Base-by-base conservation (phyloP, 2,888 invertebrate species). In the Lacanobia oleracea region DNA sequence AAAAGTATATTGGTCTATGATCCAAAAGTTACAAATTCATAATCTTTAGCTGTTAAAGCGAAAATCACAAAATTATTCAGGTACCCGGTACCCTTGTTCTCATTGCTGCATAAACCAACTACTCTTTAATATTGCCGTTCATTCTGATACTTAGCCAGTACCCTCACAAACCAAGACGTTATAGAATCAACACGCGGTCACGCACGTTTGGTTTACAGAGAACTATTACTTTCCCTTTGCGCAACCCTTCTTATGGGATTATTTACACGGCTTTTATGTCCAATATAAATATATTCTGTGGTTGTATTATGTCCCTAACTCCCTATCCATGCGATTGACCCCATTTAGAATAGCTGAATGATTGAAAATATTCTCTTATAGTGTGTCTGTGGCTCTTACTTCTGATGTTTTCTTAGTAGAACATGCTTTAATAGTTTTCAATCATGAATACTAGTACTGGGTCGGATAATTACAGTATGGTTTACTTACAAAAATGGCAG, bases 241-340 rank as follows among this genome's bases (percentile, higher is more conserved):
- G 40, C 45, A 75, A 79, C 83, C 83, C 83, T 75, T 83, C 65
- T 70, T 83, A 72, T 50, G 33, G 84, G 72, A 72, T 83, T 81
- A 81, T 81, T 79, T 81, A 83, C 76, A 65, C 62, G 40, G 72
- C 67, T 72, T 76, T 69, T 75, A 66, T 60, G 51, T 57, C 53
- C 71, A 54, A 63, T 57, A 67, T 77, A 71, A 71, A 81, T 81
- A 75, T 79, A 70, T 77, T 53, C 23, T 10, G 60, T 57, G 61
- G 27, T 75, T 79, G 61, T 71, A 74, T 74, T 82, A 69, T 56
- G 21, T 59, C 65, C 57, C 23, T 45, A 54, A 56, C 56, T 59
- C 65, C 54, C 40, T 63, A 56, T 71, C 33, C 67, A 56, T 59
- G 74, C 75, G 60, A 37, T 69, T 59, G 62, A 64, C 60, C 81